These are phyloP conservation scores for Nephrotoma guestfalica DNA, from an alignment of 2,888 invertebrate species.

Conservation along the genomic window DNA sequence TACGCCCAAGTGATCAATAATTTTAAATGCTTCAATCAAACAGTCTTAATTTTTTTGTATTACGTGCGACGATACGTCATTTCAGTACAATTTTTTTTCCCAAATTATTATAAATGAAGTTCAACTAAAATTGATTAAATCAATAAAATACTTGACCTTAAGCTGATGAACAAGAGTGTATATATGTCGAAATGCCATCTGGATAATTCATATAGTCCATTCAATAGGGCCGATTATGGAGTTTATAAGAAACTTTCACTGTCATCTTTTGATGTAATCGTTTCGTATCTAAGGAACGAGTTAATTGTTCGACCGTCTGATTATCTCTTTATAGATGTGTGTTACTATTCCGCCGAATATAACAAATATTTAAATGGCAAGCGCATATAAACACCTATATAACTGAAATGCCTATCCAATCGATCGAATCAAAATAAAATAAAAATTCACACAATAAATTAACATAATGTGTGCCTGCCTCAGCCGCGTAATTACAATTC, in stretches of 20 bases:
- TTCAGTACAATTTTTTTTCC: too few species aligned
- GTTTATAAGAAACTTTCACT: not conserved
- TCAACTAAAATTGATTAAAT: too few species aligned
- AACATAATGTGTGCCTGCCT: not conserved
- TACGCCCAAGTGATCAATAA: too few species aligned
- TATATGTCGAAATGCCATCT: not conserved
- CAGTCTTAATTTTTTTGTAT: too few species aligned
- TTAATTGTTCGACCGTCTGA: not conserved
- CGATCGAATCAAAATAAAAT: not conserved
- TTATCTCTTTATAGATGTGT: not conserved
- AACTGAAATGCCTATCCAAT: not conserved
- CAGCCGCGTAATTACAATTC: not conserved
- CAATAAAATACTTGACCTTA: too few species aligned
- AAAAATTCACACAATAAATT: not conserved
- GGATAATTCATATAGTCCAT: not conserved
- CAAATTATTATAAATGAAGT: too few species aligned
- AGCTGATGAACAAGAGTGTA: too few species aligned
- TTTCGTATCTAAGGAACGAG: not conserved
- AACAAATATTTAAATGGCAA: not conserved
- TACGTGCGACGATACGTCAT: too few species aligned
- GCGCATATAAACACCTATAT: not conserved
- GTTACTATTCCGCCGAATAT: not conserved
- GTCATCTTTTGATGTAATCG: not conserved
- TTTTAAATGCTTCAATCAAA: too few species aligned
- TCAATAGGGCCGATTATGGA: not conserved